Evolutionary conservation across 2,888 invertebrate genomes (phyloP).

Genomic region (Hypena proboscidalis): DNA sequence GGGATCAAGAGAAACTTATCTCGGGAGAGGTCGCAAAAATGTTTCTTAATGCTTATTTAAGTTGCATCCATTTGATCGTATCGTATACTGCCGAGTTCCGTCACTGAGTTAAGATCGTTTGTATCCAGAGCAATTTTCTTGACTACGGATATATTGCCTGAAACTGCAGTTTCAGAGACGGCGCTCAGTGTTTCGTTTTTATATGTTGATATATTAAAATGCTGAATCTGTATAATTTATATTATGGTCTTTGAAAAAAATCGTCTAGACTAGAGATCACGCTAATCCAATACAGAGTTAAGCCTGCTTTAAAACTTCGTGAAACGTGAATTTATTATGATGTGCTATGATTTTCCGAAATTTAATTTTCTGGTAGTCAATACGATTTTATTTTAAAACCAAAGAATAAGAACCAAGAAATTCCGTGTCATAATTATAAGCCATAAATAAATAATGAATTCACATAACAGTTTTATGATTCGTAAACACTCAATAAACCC

Average conservation of each 20-base stretch:
- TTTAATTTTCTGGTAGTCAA: too few relatives aligned
- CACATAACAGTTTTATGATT: slow-evolving; percentile 78
- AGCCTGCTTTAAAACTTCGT: neutral
- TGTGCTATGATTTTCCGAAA: too few relatives aligned
- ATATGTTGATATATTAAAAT: too few relatives aligned
- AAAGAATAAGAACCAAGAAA: too few relatives aligned
- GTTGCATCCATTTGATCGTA: slow-evolving; percentile 75
- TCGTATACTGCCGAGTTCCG: slow-evolving; percentile 42
- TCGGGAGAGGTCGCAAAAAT: slow-evolving; percentile 73
- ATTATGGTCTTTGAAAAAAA: slow-evolving; percentile 1
- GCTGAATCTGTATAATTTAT: too few relatives aligned
- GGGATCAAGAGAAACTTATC: slow-evolving; percentile 82
- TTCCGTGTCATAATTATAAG: too few relatives aligned
- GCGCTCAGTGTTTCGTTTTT: too few relatives aligned
- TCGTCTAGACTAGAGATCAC: slow-evolving; percentile 34
- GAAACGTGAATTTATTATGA: too few relatives aligned
- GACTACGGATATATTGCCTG: neutral
- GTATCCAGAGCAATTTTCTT: neutral
- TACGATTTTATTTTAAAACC: too few relatives aligned
- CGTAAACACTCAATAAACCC: slow-evolving; percentile 77
- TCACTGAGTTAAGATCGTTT: slow-evolving; percentile 16
- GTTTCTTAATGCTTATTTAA: slow-evolving; percentile 82
- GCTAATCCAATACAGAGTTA: slow-evolving; percentile 19
- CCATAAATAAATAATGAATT: slow-evolving; percentile 55
- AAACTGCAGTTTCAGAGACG: too few relatives aligned